phyloP scores from a whole-genome alignment of 2,797 vertebrate species.

The Gymnoscopelus microlampas region DNA sequence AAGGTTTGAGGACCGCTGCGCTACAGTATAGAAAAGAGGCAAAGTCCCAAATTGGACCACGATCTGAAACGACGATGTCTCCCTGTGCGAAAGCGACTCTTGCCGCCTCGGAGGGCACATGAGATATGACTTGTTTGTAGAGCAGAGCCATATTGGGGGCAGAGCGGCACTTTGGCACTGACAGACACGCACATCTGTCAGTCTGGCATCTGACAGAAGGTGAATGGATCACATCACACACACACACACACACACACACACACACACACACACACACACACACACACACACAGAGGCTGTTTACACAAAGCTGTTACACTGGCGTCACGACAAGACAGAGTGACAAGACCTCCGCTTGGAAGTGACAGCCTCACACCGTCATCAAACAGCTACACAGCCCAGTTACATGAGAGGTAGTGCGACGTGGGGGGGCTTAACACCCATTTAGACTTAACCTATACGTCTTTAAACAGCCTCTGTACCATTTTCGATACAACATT shows the following conservation, averaged over 20 bases:
- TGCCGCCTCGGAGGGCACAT: neutral
- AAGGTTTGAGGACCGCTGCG: neutral
- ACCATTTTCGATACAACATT: no score
- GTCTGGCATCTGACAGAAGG: slow-evolving; percentile 45
- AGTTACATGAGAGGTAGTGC: no score
- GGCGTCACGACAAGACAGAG: slow-evolving; percentile 28
- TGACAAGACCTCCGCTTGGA: slow-evolving; percentile 52
- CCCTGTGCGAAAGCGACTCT: neutral
- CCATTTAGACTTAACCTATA: no score
- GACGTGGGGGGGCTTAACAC: no score
- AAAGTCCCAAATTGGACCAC: no score
- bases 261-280: no score
- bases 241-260: no score
- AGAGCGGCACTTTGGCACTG: slow-evolving; percentile 17
- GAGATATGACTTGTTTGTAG: slow-evolving; percentile 19
- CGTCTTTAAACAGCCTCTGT: no score
- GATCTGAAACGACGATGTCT: no score
- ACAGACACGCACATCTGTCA: slow-evolving; percentile 56
- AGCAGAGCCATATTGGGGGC: slow-evolving; percentile 20
- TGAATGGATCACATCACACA: neutral
- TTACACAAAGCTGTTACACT: slow-evolving; percentile 55
- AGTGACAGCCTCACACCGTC: slow-evolving; percentile 32
- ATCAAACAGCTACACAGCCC: no score
- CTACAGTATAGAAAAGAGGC: neutral
- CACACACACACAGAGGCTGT: neutral